phyloP scores from a whole-genome alignment of 2,888 invertebrate genomes.

The Stenoptilia bipunctidactyla region DNA sequence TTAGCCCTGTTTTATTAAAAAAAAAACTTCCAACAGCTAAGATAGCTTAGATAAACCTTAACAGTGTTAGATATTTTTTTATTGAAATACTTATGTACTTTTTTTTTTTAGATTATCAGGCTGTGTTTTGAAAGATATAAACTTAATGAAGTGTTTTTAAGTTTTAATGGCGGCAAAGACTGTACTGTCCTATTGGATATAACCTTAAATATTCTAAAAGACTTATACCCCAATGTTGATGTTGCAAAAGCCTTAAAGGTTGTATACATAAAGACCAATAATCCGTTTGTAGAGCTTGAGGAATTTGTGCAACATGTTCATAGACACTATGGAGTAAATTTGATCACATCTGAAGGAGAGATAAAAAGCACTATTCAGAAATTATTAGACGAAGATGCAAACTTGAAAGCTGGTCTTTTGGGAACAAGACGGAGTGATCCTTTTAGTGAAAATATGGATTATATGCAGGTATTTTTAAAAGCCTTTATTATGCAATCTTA shows the following conservation, averaged over 20 bases:
- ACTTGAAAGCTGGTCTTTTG: constrained; percentile 89
- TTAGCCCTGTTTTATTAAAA: too few species aligned
- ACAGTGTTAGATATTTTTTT: too few species aligned
- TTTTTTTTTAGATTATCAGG: constrained; percentile 68
- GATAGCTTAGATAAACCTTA: too few species aligned
- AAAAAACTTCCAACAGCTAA: too few species aligned
- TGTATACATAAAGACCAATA: constrained; percentile 84
- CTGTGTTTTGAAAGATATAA: constrained; percentile 74
- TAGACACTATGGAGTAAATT: constrained; percentile 78
- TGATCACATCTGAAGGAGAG: constrained; percentile 76
- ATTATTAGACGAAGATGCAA: constrained; percentile 68
- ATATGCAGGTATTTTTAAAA: constrained; percentile 83
- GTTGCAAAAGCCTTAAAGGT: constrained; percentile 71
- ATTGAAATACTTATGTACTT: not conserved
- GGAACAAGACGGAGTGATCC: constrained; percentile 93
- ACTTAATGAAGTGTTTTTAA: constrained; percentile 85
- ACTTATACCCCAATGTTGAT: constrained; percentile 32
- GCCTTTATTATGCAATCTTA: too few species aligned
- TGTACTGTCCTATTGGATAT: constrained; percentile 88
- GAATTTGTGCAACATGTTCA: constrained; percentile 82
- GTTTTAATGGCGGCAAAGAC: constrained; percentile 99
- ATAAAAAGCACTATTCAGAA: constrained; percentile 79
- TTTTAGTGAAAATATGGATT: constrained; percentile 74
- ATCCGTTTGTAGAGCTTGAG: constrained; percentile 90
- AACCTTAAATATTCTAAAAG: constrained; percentile 34